These are phyloP conservation scores for Eupithecia subfuscata DNA, from an alignment of 2,888 invertebrate species.

Conservation along the genomic window DNA sequence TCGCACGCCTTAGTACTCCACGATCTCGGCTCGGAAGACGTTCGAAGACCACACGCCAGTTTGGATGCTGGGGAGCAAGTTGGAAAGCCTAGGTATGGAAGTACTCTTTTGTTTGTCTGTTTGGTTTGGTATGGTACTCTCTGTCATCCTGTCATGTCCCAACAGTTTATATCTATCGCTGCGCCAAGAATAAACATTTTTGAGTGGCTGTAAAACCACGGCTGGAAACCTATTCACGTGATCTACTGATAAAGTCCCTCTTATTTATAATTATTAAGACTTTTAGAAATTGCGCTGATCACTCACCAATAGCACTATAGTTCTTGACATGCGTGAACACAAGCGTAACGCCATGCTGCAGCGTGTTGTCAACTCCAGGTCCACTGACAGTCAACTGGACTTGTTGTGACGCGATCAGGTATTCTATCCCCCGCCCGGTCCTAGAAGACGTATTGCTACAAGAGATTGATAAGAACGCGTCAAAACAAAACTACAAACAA, in stretches of 20 bases:
- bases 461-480: constrained; percentile 43
- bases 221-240: too few relatives aligned
- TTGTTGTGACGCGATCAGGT: constrained; percentile 85
- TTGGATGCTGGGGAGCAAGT: constrained; percentile 59
- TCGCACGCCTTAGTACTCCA: constrained; percentile 76
- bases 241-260: too few relatives aligned
- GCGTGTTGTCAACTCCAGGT: constrained; percentile 65
- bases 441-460: constrained; percentile 75
- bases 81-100: neutral
- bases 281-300: too few relatives aligned
- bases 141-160: too few relatives aligned
- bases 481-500: too few relatives aligned
- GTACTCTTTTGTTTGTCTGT: too few relatives aligned
- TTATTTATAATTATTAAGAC: too few relatives aligned
- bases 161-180: too few relatives aligned
- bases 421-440: constrained; percentile 87
- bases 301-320: constrained; percentile 72
- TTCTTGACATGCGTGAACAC: constrained; percentile 72
- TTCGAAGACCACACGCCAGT: constrained; percentile 73
- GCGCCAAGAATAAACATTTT: too few relatives aligned
- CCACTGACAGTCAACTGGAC: constrained; percentile 67
- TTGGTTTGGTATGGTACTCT: too few relatives aligned
- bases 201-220: too few relatives aligned
- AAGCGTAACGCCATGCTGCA: constrained; percentile 68
- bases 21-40: constrained; percentile 75